Evolutionary conservation across 2,797 vertebrate genomes (phyloP), one percentile per base, ranked within the genome.

Genomic region (Tiaroga cobitis): DNA sequence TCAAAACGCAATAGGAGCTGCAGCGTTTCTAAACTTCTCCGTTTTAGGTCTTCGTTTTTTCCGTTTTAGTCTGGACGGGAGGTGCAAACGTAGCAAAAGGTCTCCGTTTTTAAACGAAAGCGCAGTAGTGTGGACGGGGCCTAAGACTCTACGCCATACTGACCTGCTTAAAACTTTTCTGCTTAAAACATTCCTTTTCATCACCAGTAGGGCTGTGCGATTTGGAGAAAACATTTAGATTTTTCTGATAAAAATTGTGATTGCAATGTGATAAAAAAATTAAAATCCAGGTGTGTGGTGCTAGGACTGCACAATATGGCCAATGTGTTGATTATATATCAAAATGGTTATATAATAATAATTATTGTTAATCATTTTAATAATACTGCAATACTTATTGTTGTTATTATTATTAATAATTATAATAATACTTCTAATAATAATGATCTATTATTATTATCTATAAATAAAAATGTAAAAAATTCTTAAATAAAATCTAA

Each of bases 141-240:
- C n/a, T n/a, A n/a, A n/a, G n/a, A n/a, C n/a, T n/a, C 4, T 13
- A 3, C 2, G 11, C 2, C 29, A 11, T 3, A 51, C 26, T 11
- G 16, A 19, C 43, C 5, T n/a, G 15, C 10, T 37, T 51, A 21
- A 68, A 46, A 9, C 9, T 72, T 3, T n/a, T n/a, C n/a, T n/a
- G n/a, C n/a, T n/a, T n/a, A n/a, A n/a, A n/a, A n/a, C 18, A 8
- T 8, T 15, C 29, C 5, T 15, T 11, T 46, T 16, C n/a, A 37
- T 11, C 46, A 68, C 0, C 32, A 2, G 2, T 4, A 29, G 41
- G 29, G 18, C 46, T 0, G 2, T 9, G 5, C 0, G 0, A 51
- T 75, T 51, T 75, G 16, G 9, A 10, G 34, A 1, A 0, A 19
- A 10, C 2, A 0, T 72, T 46, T 2, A 8, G 4, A 8, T 9